Base-by-base conservation (phyloP, 2,888 invertebrate species). In the Ormyrus pomaceus region DNA sequence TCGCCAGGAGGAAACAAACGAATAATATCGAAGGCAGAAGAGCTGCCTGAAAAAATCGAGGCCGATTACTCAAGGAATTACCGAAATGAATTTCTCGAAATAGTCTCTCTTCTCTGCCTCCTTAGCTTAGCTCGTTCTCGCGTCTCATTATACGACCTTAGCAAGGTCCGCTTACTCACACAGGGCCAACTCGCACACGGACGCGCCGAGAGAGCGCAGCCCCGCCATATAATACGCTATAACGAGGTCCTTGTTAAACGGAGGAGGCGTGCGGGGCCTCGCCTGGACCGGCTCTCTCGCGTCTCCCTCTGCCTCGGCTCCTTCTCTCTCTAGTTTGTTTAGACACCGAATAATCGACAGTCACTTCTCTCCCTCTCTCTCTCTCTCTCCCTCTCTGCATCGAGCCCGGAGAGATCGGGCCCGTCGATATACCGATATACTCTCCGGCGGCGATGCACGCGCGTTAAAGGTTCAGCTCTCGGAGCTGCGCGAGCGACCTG, bases 201-300 rank as follows among this genome's bases (percentile, higher is more conserved):
- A 72, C 59, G 1, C n/a, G 50, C 19, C 19, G 19, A 19, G 19
- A 51, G 55, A 11, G 64, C 48, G 77, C 75, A 80, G 82, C 74
- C 80, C 45, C 78, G 84, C 86, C 87, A 88, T 90, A 89, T 90
- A 90, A 88, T 88, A 89, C 89, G 59, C 46, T 86, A 86, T 90
- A 90, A 90, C 90, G 89, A 90, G 90, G 87, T 88, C 87, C 90
- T 90, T 89, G 90, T 90, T 90, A 89, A 88, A 86, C 84, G 84
- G 83, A 84, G 83, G 84, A 84, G 86, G 79, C 81, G 81, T 82
- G 83, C 82, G 74, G 75, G 73, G 66, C 66, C 69, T 55, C 19
- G 13, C 58, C 73, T 69, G 76, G 66, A 83, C 81, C 72, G 79
- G 82, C 77, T 77, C 65, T 71, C 70, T 13, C 61, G 48, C 59